phyloP scores from a whole-genome alignment of 2,797 vertebrate species.

The Coluber constrictor region DNA sequence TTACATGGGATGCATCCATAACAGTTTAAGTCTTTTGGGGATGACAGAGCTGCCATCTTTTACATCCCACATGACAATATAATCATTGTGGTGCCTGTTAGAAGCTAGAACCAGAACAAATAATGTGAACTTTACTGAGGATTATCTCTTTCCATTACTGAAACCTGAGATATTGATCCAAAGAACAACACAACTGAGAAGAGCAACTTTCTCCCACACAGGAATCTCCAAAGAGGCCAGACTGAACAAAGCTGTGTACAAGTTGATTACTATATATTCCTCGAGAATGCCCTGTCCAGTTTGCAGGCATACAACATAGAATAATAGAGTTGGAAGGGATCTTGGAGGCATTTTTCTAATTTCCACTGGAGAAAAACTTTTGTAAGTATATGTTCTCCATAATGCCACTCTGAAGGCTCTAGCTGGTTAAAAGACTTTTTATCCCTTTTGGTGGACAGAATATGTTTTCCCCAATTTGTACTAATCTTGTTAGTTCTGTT shows the following conservation, averaged over 20 bases:
- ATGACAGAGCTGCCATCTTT: neutral
- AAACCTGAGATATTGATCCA: neutral
- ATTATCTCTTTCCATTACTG: neutral
- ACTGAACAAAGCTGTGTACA: neutral
- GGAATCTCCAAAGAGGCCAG: neutral
- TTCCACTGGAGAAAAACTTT: conserved; percentile 41
- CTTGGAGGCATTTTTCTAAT: conserved; percentile 5
- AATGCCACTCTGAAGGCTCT: conserved; percentile 22
- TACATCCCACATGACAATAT: neutral
- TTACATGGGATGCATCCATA: neutral
- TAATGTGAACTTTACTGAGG: neutral
- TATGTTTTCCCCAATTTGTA: conserved; percentile 1
- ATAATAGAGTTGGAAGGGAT: neutral
- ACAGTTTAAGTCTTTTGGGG: neutral
- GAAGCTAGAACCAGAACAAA: neutral
- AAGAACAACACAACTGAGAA: neutral
- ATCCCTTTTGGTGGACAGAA: conserved; percentile 32
- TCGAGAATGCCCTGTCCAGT: neutral
- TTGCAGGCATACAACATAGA: neutral
- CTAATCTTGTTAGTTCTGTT: conserved; percentile 47
- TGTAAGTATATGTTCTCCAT: neutral
- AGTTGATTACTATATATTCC: neutral
- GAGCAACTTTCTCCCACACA: neutral
- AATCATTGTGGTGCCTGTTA: neutral
- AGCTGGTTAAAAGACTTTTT: conserved; percentile 33